These are phyloP conservation scores for Caenorhabditis tropicalis DNA, from an alignment of 1,140 invertebrate genomes.

Conservation along the genomic window DNA sequence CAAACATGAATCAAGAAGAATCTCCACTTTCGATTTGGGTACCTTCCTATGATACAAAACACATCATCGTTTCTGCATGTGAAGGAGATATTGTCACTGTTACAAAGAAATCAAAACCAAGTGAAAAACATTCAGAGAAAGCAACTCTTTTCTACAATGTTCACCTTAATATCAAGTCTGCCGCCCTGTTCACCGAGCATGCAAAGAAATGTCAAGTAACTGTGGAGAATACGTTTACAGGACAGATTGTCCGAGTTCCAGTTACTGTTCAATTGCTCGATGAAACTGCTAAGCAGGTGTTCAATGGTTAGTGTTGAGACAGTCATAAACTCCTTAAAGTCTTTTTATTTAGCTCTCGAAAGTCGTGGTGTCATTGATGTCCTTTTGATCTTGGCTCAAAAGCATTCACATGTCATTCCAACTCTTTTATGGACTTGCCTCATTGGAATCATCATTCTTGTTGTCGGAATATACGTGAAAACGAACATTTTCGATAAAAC, in stretches of 20 bases:
- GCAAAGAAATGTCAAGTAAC: constrained; percentile 8
- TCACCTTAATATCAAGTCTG: constrained; percentile 39
- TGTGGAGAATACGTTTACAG: constrained; percentile 32
- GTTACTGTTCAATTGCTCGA: constrained; percentile 25
- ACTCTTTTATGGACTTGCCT: constrained; percentile 41
- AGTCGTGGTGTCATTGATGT: constrained; percentile 40
- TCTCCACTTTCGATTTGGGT: constrained; percentile 8
- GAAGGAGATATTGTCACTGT: constrained; percentile 40
- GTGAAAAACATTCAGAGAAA: neutral
- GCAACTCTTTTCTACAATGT: constrained; percentile 6
- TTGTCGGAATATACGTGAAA: neutral
- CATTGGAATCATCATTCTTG: constrained; percentile 20
- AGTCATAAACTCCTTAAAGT: neutral
- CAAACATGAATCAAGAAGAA: neutral
- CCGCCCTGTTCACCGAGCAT: constrained; percentile 38
- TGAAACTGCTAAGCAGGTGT: constrained; percentile 12
- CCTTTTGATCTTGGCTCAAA: constrained; percentile 19
- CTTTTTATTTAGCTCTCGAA: constrained; percentile 42
- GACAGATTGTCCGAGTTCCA: constrained; percentile 40
- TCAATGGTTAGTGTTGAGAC: neutral
- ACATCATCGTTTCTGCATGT: constrained; percentile 38
- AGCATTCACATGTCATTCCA: constrained; percentile 24
- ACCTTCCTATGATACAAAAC: constrained; percentile 1
- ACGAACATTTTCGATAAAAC: constrained; percentile 6
- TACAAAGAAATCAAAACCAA: neutral